Conservation (phyloP, 2,797 vertebrate species). For the Nannoperca australis region DNA sequence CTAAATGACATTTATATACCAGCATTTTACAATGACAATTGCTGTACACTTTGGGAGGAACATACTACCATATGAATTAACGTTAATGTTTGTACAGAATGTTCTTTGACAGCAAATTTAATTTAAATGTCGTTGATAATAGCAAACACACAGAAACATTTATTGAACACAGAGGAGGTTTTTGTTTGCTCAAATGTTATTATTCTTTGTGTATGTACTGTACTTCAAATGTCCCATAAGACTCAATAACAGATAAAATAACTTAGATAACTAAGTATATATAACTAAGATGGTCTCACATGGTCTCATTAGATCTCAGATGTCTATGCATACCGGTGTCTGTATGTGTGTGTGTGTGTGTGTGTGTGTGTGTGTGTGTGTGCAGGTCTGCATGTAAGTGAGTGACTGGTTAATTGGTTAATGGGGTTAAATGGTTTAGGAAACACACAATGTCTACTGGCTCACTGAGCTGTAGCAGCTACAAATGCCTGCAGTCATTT, state of each 20-base stretch:
- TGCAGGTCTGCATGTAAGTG: background rate
- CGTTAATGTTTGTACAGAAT: background rate
- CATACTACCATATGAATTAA: background rate
- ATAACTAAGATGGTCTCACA: background rate
- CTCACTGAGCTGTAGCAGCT: conserved; percentile 56
- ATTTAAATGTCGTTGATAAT: background rate
- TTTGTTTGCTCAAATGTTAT: background rate
- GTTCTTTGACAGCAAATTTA: no score
- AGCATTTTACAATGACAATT: background rate
- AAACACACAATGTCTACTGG: conserved; percentile 60
- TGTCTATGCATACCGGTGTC: background rate
- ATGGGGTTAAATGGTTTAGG: conserved; percentile 66
- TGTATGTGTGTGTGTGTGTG: background rate
- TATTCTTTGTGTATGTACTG: background rate
- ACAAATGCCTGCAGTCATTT: conserved; percentile 63
- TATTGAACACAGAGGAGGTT: background rate
- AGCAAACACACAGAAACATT: background rate
- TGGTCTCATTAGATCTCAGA: conserved; percentile 2
- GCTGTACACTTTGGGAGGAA: background rate
- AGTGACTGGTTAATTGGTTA: conserved; percentile 33
- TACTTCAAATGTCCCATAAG: background rate
- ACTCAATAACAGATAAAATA: background rate
- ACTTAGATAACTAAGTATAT: no score
- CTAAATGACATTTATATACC: background rate
- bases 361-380: conserved; percentile 3